These are phyloP conservation scores for Lobophora halterata DNA, from an alignment of 2,888 invertebrate species.

Conservation along the genomic window DNA sequence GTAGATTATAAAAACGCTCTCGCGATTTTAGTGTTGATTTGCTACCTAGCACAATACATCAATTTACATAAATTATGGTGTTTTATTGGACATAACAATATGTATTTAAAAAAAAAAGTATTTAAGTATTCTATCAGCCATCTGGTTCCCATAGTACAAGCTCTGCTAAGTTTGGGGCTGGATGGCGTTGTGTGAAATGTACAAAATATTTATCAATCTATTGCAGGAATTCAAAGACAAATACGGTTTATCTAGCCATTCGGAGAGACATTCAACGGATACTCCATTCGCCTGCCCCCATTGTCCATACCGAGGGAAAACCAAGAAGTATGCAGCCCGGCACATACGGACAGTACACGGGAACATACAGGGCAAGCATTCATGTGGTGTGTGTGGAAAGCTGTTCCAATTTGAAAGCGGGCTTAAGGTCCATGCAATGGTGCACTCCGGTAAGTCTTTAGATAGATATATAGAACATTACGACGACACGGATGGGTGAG, in stretches of 20 bases:
- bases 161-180: no score
- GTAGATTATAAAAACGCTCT: no score
- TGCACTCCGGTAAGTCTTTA: constrained; percentile 49
- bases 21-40: no score
- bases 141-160: no score
- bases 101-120: background rate
- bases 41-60: no score
- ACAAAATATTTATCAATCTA: no score
- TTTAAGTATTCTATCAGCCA: background rate
- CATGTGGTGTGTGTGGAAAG: constrained; percentile 47
- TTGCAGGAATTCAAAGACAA: constrained; percentile 42
- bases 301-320: constrained; percentile 45
- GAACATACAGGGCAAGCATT: constrained; percentile 20
- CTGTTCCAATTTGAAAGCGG: constrained; percentile 41
- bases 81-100: background rate
- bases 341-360: constrained; percentile 43
- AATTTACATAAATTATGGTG: no score
- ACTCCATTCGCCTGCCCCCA: constrained; percentile 39
- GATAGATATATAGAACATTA: no score
- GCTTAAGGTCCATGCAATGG: constrained; percentile 42
- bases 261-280: constrained; percentile 35
- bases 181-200: no score
- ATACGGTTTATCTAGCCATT: constrained; percentile 32
- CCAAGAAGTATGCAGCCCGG: constrained; percentile 42
- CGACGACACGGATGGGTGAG: no score